Evolutionary conservation across 2,797 vertebrate genomes (phyloP), one percentile per base, ranked within the genome.

Genomic region (Platalea minor): DNA sequence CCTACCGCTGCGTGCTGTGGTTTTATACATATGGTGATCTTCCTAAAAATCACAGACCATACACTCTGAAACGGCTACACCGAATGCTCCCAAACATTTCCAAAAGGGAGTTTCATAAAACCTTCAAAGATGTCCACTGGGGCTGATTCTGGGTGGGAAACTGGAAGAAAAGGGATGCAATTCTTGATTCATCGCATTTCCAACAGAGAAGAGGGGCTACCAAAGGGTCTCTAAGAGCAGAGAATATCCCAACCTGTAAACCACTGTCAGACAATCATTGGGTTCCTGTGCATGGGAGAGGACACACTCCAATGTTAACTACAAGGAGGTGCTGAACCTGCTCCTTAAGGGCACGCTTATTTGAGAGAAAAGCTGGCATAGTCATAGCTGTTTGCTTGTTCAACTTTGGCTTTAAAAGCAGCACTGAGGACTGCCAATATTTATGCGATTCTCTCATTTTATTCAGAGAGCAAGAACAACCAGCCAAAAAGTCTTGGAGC

Each of bases 381-480:
- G 45, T 11, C 77, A 25, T 11, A 76, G 86, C 61, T 59, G 14
- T 64, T 91, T 89, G 65, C 70, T 96, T 78, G 41, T 85, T 82
- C 85, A 89, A 25, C 64, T 76, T 48, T 57, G 81, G 26, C 73
- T 91, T 91, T 23, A 85, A 94, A 85, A 75, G 77, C 75, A 85
- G 33, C 75, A 45, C 43, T 8, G 15, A 80, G 60, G 70, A 63
- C 60, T 85, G 85, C 57, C 69, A 88, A 51, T 92, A 56, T 89
- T 91, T 74, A 85, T 73, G 48, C 2, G 35, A 88, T 29, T 60
- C 59, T 87, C 57, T 74, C 31, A 37, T 80, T 96, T 85, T 74
- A 87, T 70, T 85, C 51, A 74, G 81, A 78, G 45, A 85, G 72
- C 31, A 81, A 89, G 41, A 89, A 43, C 28, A 74, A 48, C 11